These are phyloP conservation scores for Chiroxiphia lanceolata DNA, from an alignment of 2,797 vertebrate species.

Conservation along the genomic window DNA sequence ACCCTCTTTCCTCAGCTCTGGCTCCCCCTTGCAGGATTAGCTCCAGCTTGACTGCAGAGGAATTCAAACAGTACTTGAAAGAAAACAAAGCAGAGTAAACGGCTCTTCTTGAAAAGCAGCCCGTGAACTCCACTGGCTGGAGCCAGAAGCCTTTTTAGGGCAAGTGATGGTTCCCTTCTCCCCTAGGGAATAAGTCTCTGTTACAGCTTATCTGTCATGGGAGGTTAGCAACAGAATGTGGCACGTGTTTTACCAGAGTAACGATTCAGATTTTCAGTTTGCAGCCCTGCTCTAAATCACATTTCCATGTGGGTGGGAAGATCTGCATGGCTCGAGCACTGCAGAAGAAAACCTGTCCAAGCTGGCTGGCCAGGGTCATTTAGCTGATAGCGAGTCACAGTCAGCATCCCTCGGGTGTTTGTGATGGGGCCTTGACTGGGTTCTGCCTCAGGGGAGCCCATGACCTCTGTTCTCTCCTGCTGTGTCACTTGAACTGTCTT, in stretches of 20 bases:
- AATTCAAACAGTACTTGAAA: slow-evolving; percentile 1
- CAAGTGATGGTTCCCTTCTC: not conserved
- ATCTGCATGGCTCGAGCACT: accelerated
- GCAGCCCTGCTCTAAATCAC: slow-evolving; percentile 11
- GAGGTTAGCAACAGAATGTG: not conserved
- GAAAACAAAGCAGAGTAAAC: not conserved
- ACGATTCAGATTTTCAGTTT: not conserved
- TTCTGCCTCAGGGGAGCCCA: not conserved
- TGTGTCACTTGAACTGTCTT: not conserved
- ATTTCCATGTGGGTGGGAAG: not conserved
- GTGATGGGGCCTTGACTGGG: not conserved
- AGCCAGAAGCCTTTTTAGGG: slow-evolving; percentile 39
- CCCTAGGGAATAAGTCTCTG: not conserved
- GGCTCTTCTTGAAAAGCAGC: not conserved
- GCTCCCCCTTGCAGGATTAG: not conserved
- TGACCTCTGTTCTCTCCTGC: not conserved
- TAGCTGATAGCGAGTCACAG: not conserved
- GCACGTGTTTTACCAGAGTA: not conserved
- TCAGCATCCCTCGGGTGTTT: not conserved
- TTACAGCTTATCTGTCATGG: not conserved
- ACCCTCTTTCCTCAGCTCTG: not conserved
- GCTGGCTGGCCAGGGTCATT: not conserved
- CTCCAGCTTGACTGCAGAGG: not conserved
- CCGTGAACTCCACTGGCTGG: not conserved
- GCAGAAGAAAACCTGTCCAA: not conserved